Evolutionary conservation across 2,113 vertebrate species (phyloP).

Genomic region (Psilopsiagon aymara): DNA sequence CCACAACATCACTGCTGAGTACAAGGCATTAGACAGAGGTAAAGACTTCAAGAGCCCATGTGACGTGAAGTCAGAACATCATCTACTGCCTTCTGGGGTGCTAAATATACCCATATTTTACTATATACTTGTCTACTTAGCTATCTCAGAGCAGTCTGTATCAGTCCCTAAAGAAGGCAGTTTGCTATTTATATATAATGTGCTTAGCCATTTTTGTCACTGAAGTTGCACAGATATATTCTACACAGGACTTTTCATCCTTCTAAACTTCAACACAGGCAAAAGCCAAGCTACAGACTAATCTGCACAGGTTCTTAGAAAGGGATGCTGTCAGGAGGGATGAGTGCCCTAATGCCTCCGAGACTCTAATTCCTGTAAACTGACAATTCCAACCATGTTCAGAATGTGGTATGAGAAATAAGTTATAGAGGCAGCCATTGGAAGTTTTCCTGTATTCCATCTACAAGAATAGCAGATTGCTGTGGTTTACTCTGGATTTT

Average conservation of each 20-base stretch:
- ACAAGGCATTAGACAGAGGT: neutral
- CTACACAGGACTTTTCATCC: neutral
- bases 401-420: neutral
- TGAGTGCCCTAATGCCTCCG: neutral
- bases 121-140: neutral
- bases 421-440: neutral
- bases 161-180: constrained; percentile 24
- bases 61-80: neutral
- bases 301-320: neutral
- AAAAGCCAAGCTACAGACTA: neutral
- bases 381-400: neutral
- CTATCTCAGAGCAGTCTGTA: neutral
- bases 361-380: neutral
- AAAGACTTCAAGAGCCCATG: neutral
- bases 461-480: neutral
- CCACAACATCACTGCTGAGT: neutral
- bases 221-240: neutral
- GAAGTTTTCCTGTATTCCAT: neutral
- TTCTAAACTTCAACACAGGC: neutral
- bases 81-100: neutral
- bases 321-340: neutral
- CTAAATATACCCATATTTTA: constrained; percentile 44
- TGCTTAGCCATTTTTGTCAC: constrained; percentile 33
- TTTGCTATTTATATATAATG: constrained; percentile 38
- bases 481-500: neutral